Percentiles rank a stretch among this genome's conserved stretches.
phyloP scores from a whole-genome alignment of 2,797 vertebrate genomes.

The Hippocampus kuda region DNA sequence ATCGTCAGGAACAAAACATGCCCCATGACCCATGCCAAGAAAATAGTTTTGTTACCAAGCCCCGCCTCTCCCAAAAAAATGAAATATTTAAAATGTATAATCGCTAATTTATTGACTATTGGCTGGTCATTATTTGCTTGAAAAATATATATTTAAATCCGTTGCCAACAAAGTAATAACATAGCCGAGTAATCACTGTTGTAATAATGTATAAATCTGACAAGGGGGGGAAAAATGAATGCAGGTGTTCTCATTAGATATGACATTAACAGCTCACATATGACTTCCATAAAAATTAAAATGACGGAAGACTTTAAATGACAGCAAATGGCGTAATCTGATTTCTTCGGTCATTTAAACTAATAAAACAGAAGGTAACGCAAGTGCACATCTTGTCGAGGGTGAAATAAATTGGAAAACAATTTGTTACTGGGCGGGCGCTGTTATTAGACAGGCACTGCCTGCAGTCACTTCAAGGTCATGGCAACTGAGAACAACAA shows the following conservation, averaged over 20 bases:
- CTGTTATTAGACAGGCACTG: neutral
- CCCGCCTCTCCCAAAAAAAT: no score
- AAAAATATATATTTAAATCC: neutral
- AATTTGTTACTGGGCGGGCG: neutral
- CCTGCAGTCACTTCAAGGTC: constrained; percentile 1
- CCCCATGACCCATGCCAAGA: no score
- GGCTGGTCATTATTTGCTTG: neutral
- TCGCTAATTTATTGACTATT: neutral
- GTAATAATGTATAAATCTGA: neutral
- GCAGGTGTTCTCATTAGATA: neutral
- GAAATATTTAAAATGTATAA: neutral
- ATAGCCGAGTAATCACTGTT: neutral
- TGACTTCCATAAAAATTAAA: neutral
- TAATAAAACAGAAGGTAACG: constrained; percentile 6
- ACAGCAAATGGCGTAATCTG: neutral
- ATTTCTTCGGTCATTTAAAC: neutral
- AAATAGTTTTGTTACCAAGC: no score
- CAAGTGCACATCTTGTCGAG: neutral
- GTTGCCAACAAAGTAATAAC: neutral
- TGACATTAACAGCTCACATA: neutral
- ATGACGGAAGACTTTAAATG: neutral
- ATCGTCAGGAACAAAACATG: no score
- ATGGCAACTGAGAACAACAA: constrained; percentile 8
- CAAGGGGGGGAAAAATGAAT: neutral
- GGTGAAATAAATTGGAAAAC: neutral